A percentile compares a stretch with the other conserved stretches of the same genome.
These are phyloP conservation scores for Digitonthophagus gazella DNA, from an alignment of 2,888 invertebrate genomes.

Conservation along the genomic window DNA sequence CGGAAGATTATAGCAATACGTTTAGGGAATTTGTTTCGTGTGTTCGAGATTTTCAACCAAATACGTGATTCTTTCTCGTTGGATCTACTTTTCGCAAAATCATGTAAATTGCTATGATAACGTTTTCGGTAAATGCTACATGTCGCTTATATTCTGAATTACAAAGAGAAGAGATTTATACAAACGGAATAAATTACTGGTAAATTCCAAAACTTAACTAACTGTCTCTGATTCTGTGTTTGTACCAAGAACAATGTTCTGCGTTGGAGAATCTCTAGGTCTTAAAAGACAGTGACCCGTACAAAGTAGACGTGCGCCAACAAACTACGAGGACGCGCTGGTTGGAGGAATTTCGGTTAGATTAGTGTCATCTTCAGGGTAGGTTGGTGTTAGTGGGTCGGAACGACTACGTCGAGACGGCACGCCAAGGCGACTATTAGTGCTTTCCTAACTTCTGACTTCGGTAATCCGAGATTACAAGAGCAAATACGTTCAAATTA, in stretches of 20 bases:
- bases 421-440: constrained; percentile 5
- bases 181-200: neutral
- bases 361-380: constrained; percentile 15
- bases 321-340: neutral
- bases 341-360: constrained; percentile 9
- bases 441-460: constrained; percentile 15
- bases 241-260: neutral
- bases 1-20: too few species aligned
- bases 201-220: neutral
- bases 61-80: too few species aligned
- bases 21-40: too few species aligned
- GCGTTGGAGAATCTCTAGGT: neutral
- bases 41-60: too few species aligned
- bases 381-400: neutral
- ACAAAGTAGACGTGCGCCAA: constrained; percentile 5
- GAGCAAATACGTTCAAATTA: constrained; percentile 9
- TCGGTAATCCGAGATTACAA: constrained; percentile 11
- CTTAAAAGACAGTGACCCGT: constrained; percentile 7
- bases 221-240: neutral
- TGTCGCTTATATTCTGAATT: too few species aligned
- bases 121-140: too few species aligned
- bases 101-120: too few species aligned
- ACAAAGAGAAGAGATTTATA: neutral
- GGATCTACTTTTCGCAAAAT: too few species aligned
- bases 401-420: constrained; percentile 6